phyloP scores from a whole-genome alignment of 1,140 invertebrate species.

The Mactra quadrangularis region DNA sequence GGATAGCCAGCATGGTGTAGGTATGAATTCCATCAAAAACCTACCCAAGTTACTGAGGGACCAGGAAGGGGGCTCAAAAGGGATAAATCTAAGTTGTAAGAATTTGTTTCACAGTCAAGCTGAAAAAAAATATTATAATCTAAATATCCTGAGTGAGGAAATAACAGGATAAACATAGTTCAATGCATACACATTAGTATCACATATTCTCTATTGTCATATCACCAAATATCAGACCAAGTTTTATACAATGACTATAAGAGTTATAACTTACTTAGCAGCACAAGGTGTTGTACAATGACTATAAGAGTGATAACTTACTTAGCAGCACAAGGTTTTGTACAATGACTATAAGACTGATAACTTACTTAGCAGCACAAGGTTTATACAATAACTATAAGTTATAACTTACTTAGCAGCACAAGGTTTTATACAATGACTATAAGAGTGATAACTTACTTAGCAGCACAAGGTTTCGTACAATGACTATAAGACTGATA shows the following conservation, averaged over 20 bases:
- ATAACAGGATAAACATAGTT: too few relatives aligned
- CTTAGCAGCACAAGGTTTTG: background rate
- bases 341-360: too few relatives aligned
- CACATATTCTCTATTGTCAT: background rate
- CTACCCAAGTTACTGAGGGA: too few relatives aligned
- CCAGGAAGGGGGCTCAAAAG: too few relatives aligned
- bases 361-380: background rate
- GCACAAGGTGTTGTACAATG: background rate
- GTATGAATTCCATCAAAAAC: too few relatives aligned
- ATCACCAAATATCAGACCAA: background rate
- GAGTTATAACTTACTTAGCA: background rate
- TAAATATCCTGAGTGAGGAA: too few relatives aligned
- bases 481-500: background rate
- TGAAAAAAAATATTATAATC: too few relatives aligned
- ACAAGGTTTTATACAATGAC: background rate
- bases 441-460: background rate
- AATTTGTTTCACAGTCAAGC: too few relatives aligned
- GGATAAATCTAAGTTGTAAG: too few relatives aligned
- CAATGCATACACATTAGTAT: background rate
- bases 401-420: background rate
- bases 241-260: background rate
- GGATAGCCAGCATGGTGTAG: too few relatives aligned
- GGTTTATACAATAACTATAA: too few relatives aligned
- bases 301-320: background rate
- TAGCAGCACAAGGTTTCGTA: background rate